These are phyloP conservation scores for Tapirus indicus DNA, from an alignment of 2,797 vertebrate species.

Conservation along the genomic window DNA sequence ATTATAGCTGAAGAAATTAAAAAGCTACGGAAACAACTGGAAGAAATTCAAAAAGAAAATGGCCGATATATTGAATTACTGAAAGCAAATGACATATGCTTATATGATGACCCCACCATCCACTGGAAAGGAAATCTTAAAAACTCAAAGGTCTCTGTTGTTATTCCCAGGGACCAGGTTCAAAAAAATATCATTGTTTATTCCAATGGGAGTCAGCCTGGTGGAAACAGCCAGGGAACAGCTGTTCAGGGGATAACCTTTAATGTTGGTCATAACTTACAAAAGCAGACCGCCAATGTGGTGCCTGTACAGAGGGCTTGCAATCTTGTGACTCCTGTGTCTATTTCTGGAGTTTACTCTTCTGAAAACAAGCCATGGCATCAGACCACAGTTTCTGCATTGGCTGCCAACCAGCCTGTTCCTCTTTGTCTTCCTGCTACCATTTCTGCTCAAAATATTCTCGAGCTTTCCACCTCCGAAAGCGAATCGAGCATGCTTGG, in stretches of 20 bases:
- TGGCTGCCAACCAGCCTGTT: constrained; percentile 89
- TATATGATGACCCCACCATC: constrained; percentile 97
- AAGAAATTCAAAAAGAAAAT: constrained; percentile 96
- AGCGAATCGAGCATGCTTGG: constrained; percentile 38
- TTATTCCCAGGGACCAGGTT: constrained; percentile 94
- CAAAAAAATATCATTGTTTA: constrained; percentile 97
- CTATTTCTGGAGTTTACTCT: constrained; percentile 89
- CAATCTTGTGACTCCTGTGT: constrained; percentile 91
- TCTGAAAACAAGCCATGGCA: constrained; percentile 89
- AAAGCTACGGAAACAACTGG: constrained; percentile 94
- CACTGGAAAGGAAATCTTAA: constrained; percentile 98
- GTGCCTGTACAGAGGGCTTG: constrained; percentile 93
- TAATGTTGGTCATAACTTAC: constrained; percentile 89
- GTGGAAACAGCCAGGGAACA: constrained; percentile 91
- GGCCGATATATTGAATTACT: constrained; percentile 97
- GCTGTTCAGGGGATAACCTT: constrained; percentile 90
- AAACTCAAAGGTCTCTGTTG: constrained; percentile 94
- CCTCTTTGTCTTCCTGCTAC: constrained; percentile 88
- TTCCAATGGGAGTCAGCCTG: constrained; percentile 93
- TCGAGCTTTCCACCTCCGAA: constrained; percentile 88
- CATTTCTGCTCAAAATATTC: constrained; percentile 88
- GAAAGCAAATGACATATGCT: constrained; percentile 97
- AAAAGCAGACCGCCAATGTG: constrained; percentile 94
- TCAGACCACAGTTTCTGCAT: constrained; percentile 86
- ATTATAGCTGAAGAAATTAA: constrained; percentile 96